These are phyloP conservation scores for Sparus aurata DNA, from an alignment of 2,797 vertebrate genomes.

Conservation along the genomic window DNA sequence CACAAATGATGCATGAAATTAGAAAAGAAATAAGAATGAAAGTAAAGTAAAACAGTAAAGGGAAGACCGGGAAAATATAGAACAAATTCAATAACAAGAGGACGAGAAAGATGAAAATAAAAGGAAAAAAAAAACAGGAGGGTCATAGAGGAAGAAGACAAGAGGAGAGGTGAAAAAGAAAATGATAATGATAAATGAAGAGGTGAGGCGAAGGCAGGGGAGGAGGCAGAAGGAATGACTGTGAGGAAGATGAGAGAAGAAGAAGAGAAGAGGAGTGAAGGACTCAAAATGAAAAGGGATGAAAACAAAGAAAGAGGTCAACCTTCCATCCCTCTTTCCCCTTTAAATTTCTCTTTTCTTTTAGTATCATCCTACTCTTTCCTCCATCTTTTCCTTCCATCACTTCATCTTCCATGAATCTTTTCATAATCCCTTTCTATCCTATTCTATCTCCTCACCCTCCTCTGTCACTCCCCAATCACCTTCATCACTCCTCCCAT, in stretches of 20 bases:
- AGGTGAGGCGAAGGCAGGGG: conserved; percentile 11
- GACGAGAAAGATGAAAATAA: background rate
- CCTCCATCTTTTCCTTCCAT: background rate
- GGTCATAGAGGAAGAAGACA: background rate
- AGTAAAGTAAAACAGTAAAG: background rate
- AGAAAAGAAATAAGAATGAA: too few relatives aligned
- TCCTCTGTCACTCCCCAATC: background rate
- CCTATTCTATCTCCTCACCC: too few relatives aligned
- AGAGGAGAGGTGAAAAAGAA: background rate
- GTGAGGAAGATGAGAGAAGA: background rate
- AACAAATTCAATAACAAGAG: background rate
- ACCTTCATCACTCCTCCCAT: background rate
- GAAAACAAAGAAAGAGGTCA: background rate
- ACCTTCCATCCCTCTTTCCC: background rate
- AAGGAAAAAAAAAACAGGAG: background rate
- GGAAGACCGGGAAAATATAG: background rate
- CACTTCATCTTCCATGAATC: background rate
- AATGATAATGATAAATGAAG: background rate
- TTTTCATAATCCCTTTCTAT: background rate
- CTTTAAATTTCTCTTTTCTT: background rate
- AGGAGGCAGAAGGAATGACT: background rate
- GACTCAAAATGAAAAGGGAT: background rate
- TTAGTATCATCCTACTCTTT: background rate
- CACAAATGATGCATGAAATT: too few relatives aligned
- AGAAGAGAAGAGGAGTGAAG: background rate